Base-by-base conservation (phyloP, 2,113 vertebrate species). In the Paradoxurus hermaphroditus region DNA sequence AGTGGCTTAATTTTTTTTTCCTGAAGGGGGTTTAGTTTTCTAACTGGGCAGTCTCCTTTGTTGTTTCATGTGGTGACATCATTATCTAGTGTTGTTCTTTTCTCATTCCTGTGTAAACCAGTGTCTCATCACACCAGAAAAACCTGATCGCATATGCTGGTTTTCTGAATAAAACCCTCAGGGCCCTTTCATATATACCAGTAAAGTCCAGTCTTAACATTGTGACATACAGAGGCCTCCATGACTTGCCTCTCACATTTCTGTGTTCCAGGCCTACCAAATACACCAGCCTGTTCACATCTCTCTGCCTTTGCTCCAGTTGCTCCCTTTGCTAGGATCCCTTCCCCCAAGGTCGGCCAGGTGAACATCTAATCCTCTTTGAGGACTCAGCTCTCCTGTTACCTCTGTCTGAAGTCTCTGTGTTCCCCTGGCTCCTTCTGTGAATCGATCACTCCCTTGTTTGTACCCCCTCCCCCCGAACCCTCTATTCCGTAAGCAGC, bases 31-130 rank as follows among this genome's bases (percentile, higher is more conserved):
- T 88, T 89, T 86, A 86, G 68, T 97, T 97, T 97, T 94, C 95
- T 96, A 75, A 96, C 94, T 79, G 86, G 90, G 96, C 93, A 96
- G 97, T 95, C 97, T 98, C 98, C 98, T 98, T 99, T 99, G 98
- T 99, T 98, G 96, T 98, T 98, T 97, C 97, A 87, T 95, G 96
- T 96, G 97, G 98, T 98, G 98, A 99, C 98, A 99, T 99, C 99
- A 99, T 97, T 98, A 98, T 98, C 97, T 98, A 97, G 96, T 97
- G 90, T 89, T 97, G 84, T 77, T 97, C 96, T 96, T 98, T 97
- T 86, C 87, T 97, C 93, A 94, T 94, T 97, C 72, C 97, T 97
- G 78, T 96, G 93, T 98, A 97, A 97, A 96, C 85, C 93, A 96
- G 96, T 97, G 96, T 97, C 95, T 96, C 79, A 86, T 93, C 92